A percentile compares a stretch with the other conserved stretches of the same genome.
phyloP scores from a whole-genome alignment of 2,113 vertebrate species.

The Tauraco erythrolophus region DNA sequence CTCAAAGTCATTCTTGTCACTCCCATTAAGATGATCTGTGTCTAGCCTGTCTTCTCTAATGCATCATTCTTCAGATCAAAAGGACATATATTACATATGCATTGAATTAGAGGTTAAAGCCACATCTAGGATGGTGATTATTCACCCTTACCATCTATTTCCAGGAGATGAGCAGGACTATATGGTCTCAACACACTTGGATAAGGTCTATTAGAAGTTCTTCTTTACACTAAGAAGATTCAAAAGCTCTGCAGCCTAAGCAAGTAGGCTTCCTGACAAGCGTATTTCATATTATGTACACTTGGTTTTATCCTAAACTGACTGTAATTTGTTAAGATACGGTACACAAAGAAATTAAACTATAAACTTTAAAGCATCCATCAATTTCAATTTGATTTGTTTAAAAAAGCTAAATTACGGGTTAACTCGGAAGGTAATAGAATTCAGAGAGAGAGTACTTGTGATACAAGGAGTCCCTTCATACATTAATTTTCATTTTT shows the following conservation, averaged over 20 bases:
- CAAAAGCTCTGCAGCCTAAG: slow-evolving; percentile 25
- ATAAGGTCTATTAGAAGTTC: slow-evolving; percentile 16
- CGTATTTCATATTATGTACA: slow-evolving; percentile 22
- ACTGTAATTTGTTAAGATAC: slow-evolving; percentile 33
- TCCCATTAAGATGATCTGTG: neutral
- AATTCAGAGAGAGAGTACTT: slow-evolving; percentile 52
- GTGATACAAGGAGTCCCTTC: slow-evolving; percentile 55
- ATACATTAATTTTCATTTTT: slow-evolving; percentile 78
- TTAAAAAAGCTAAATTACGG: slow-evolving; percentile 62
- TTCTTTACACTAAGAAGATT: slow-evolving; percentile 27
- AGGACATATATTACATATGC: neutral
- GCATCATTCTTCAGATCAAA: neutral
- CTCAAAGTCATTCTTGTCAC: neutral
- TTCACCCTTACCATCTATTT: neutral
- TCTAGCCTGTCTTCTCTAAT: neutral
- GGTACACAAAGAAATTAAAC: slow-evolving; percentile 46
- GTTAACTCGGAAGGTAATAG: slow-evolving; percentile 55
- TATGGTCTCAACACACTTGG: neutral
- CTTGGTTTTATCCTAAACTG: slow-evolving; percentile 19
- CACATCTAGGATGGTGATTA: neutral
- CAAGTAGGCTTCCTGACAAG: slow-evolving; percentile 9
- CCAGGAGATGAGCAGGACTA: neutral
- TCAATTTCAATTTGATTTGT: slow-evolving; percentile 67
- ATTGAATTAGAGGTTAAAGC: slow-evolving; percentile 12
- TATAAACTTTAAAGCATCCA: slow-evolving; percentile 43